Base-by-base conservation (phyloP, 2,797 vertebrate genomes). In the Phrynocephalus guinanensis region DNA sequence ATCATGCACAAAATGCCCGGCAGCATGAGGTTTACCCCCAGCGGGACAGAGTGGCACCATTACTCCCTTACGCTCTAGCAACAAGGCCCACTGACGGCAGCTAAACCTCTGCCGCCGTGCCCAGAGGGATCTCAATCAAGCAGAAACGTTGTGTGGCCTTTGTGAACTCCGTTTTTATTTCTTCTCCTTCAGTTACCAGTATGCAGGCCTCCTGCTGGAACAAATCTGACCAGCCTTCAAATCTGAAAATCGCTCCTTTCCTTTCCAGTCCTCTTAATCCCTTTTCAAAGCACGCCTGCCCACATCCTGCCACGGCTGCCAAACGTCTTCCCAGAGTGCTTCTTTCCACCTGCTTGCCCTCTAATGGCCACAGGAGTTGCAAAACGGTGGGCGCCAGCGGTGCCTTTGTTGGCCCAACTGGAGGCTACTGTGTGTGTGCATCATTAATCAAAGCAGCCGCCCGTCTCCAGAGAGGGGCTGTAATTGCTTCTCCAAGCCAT, bases 391-490 rank as follows among this genome's bases (percentile, higher is more conserved):
- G 52, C 52, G 50, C 77, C 76, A 60, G 85, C 85, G 44, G 77
- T 13, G 67, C 16, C 16, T 1, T 13, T 67, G 11, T 38, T 79
- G 56, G n/a, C 85, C 38, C 48, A 16, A n/a, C 33, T 44, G 77
- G 76, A 71, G 66, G 67, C n/a, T 24, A 71, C 30, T 24, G 7
- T 71, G 38, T 44, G 38, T 44, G 52, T 38, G n/a, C 67, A 71
- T 13, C 50, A 28, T 79, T 86, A 71, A 72, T 86, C 76, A 71
- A 60, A 28, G 22, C 67, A 86, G 85, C 48, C 50, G 22, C 66
- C 67, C 77, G 9, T 5, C 77, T 56, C 67, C 6, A 18, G 56
- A 56, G n/a, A 71, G 76, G 30, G 38, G 11, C 2, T 26, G 15
- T 28, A 11, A n/a, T 60, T 71, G 85, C 68, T 67, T 56, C 77